Conservation (phyloP, 2,797 vertebrate genomes). For the Coracias cyanogaster region DNA sequence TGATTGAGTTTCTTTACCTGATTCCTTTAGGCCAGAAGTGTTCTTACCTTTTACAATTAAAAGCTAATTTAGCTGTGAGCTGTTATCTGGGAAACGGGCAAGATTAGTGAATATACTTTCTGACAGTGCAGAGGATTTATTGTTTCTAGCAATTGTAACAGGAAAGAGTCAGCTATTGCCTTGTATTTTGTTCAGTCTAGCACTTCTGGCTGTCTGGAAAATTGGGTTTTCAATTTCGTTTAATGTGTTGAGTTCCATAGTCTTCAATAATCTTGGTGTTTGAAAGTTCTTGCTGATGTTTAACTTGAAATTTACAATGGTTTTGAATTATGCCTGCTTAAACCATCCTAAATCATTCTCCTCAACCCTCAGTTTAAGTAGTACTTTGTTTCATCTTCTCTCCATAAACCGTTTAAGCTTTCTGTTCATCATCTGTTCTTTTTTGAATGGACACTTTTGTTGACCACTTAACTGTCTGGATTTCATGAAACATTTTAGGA, state of each 20-base stretch:
- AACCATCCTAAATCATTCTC: background rate
- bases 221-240: background rate
- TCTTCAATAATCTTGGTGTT: background rate
- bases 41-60: slow-evolving; percentile 20
- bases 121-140: background rate
- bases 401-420: background rate
- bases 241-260: background rate
- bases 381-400: background rate
- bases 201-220: background rate
- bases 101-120: background rate
- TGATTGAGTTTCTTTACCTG: background rate
- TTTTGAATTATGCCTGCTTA: background rate
- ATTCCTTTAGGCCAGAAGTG: slow-evolving; percentile 30
- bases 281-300: background rate
- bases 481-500: background rate
- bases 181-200: background rate
- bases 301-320: background rate
- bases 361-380: background rate
- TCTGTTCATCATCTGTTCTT: background rate
- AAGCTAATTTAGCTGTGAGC: slow-evolving; percentile 15
- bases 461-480: background rate
- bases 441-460: background rate
- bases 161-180: background rate
- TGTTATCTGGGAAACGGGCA: background rate
- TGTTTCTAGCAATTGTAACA: background rate